Conservation (phyloP, 2,113 vertebrate genomes). For the Heteronetta atricapilla region DNA sequence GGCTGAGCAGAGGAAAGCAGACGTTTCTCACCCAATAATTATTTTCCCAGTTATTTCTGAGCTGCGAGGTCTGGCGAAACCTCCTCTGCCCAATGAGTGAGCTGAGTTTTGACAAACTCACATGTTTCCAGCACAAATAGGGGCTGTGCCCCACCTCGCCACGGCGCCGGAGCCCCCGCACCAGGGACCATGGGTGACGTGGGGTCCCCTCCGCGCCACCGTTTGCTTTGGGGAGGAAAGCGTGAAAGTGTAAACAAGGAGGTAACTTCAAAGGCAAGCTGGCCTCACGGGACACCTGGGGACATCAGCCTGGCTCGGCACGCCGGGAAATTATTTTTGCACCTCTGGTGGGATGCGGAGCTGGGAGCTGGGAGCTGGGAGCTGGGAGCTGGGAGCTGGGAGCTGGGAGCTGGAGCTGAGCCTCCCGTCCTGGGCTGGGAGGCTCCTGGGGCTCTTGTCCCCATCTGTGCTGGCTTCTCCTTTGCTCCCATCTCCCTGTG, state of each 20-base stretch:
- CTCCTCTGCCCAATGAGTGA: accelerated
- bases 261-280: slow-evolving; percentile 24
- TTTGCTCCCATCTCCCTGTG: accelerated
- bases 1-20: not conserved
- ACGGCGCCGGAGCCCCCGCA: not conserved
- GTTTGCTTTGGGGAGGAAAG: not conserved
- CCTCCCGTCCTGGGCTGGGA: not conserved
- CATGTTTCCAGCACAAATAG: not conserved
- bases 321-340: not conserved
- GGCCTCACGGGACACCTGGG: not conserved
- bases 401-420: not conserved
- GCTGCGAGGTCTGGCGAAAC: not conserved
- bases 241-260: not conserved
- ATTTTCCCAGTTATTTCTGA: not conserved
- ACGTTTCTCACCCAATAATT: not conserved
- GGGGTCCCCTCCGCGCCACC: not conserved
- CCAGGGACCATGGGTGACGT: not conserved
- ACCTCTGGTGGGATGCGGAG: not conserved
- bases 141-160: not conserved
- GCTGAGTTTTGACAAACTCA: accelerated
- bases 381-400: not conserved
- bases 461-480: accelerated
- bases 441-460: not conserved
- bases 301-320: not conserved
- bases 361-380: not conserved